These are phyloP conservation scores for Hirudo medicinalis DNA, from an alignment of 1,140 invertebrate species.

Conservation along the genomic window DNA sequence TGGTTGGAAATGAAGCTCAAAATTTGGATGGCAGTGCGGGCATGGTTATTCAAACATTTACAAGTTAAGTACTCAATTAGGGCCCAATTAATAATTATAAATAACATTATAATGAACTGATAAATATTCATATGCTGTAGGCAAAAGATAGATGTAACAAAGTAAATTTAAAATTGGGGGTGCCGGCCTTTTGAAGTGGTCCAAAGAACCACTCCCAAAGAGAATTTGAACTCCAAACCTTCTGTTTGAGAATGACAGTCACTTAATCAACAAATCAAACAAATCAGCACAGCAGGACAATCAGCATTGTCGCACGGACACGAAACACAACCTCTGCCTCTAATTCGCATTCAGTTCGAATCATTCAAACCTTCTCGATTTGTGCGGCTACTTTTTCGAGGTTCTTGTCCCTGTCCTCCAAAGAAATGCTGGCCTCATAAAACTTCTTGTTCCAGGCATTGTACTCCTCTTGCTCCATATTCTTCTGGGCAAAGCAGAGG, in stretches of 20 bases:
- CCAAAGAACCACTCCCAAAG: too few species aligned
- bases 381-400: conserved; percentile 64
- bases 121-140: too few species aligned
- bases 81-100: background rate
- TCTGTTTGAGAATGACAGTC: too few species aligned
- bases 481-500: conserved; percentile 69
- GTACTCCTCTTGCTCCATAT: conserved; percentile 54
- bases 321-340: too few species aligned
- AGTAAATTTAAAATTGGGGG: background rate
- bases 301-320: too few species aligned
- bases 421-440: conserved; percentile 57
- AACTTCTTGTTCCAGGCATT: conserved; percentile 65
- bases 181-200: too few species aligned
- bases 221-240: too few species aligned
- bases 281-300: too few species aligned
- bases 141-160: background rate
- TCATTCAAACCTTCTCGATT: conserved; percentile 54
- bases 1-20: too few species aligned
- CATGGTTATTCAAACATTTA: background rate
- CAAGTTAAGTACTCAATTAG: background rate
- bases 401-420: conserved; percentile 58
- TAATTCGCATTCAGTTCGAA: too few species aligned
- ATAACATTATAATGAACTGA: background rate
- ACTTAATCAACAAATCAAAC: too few species aligned
- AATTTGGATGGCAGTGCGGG: too few species aligned